Conservation (phyloP, 2,888 invertebrate species). For the Nemurella pictetii region DNA sequence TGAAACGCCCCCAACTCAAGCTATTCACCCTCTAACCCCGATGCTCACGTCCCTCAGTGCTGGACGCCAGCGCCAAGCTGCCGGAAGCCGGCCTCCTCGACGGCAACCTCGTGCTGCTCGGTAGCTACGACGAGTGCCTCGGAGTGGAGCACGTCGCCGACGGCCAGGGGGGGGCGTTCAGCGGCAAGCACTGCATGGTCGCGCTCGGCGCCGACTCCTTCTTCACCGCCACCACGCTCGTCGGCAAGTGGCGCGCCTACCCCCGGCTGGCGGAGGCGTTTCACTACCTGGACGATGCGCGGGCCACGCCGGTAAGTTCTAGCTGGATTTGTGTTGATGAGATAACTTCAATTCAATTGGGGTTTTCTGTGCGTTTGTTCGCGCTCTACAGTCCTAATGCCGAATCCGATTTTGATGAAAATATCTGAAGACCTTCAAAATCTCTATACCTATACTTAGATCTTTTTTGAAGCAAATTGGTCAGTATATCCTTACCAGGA, state of each 20-base stretch:
- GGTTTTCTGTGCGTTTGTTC: too few relatives aligned
- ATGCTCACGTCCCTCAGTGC: conserved; percentile 50
- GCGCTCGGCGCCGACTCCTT: background rate
- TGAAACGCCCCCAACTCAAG: too few relatives aligned
- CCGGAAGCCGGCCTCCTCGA: conserved; percentile 52
- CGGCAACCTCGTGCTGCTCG: conserved; percentile 54
- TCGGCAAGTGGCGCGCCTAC: conserved; percentile 41
- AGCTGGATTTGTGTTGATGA: too few relatives aligned
- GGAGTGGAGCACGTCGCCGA: conserved; percentile 46
- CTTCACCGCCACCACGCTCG: conserved; percentile 39
- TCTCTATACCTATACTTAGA: too few relatives aligned
- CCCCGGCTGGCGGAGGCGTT: conserved; percentile 45
- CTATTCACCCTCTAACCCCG: background rate
- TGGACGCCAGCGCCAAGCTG: conserved; percentile 55
- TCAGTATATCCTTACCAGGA: too few relatives aligned
- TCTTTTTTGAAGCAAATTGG: too few relatives aligned
- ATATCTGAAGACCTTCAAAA: too few relatives aligned
- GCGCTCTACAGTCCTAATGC: too few relatives aligned
- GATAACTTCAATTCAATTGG: too few relatives aligned
- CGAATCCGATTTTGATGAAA: too few relatives aligned
- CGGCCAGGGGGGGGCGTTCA: conserved; percentile 43
- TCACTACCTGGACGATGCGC: conserved; percentile 36
- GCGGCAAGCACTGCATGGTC: conserved; percentile 52
- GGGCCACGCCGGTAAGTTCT: background rate
- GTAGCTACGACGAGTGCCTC: conserved; percentile 54